A percentile compares a stretch with the other conserved stretches of the same genome.
These are phyloP conservation scores for Mus pahari DNA, from an alignment of 2,113 vertebrate genomes.

Conservation along the genomic window DNA sequence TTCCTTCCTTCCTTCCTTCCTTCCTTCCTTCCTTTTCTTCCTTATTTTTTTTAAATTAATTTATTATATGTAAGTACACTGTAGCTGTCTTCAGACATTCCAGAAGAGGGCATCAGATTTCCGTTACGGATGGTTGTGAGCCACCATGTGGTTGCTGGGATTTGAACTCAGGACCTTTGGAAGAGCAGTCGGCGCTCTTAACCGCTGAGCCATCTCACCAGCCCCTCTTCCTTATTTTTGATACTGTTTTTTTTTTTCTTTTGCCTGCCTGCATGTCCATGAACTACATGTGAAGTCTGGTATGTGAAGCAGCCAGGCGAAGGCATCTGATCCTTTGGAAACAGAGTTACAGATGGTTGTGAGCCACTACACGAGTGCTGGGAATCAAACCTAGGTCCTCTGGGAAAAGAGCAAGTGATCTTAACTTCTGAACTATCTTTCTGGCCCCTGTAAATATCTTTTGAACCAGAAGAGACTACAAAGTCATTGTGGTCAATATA, in stretches of 20 bases:
- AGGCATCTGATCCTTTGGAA: not conserved
- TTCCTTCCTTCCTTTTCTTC: too few relatives aligned
- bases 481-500: slow-evolving; percentile 1
- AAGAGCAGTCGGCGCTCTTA: too few relatives aligned
- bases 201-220: too few relatives aligned
- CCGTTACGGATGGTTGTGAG: too few relatives aligned
- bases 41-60: too few relatives aligned
- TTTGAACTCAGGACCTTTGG: too few relatives aligned
- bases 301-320: not conserved
- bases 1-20: not conserved
- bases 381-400: not conserved
- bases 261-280: not conserved
- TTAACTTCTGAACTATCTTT: not conserved
- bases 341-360: not conserved
- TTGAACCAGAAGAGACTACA: slow-evolving; percentile 14
- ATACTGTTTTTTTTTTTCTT: not conserved
- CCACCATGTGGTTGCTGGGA: too few relatives aligned
- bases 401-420: not conserved
- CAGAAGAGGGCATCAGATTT: too few relatives aligned
- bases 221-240: not conserved
- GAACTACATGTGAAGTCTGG: not conserved
- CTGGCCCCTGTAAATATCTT: not conserved
- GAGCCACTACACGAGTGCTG: not conserved
- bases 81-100: too few relatives aligned
- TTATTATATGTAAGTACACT: too few relatives aligned